Evolutionary conservation across 2,797 vertebrate species (phyloP), one percentile per base, ranked within the genome.

Genomic region (Rhinella marina): DNA sequence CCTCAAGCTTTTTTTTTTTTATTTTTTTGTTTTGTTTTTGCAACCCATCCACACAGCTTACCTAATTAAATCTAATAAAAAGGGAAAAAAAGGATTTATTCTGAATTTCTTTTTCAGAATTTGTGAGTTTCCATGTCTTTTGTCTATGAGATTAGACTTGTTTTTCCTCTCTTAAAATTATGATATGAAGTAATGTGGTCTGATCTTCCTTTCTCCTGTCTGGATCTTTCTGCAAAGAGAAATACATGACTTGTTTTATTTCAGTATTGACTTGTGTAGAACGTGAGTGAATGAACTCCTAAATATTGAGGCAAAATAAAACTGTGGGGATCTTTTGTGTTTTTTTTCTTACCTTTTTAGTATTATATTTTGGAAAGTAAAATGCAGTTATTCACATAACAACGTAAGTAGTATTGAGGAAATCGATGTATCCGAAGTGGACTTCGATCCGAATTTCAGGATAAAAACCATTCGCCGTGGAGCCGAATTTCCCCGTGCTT

Each of bases 41-140:
- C 96, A 95, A 95, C 96, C 96, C 95, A 95, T 97, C 97, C 97
- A 96, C 96, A 97, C 96, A 83, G 91, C 95, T 97, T 96, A 96
- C 96, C 97, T 98, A 99, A 99, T 99, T 98, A 98, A 97, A 97
- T 95, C 96, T 96, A 97, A 97, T 97, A 96, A 96, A 96, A 14
- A 78, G 91, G 91, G 93, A 94, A 93, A 93, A 95, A 96, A 95
- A 95, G 94, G 92, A 95, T 97, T 96, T 95, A 95, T 97, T 97
- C 97, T n/a, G 96, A 97, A 96, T 95, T 97, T 96, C 25, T 72
- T 50, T 76, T 81, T 96, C 94, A 93, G 95, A 97, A 97, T 98
- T 96, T 98, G 99, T 98, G 97, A 98, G 97, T 98, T 98, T 96
- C 94, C 93, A 96, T 97, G 95, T 94, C 96, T 97, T 98, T 97